Conservation (phyloP, 2,888 invertebrate genomes). For the Herminia tarsipennalis region DNA sequence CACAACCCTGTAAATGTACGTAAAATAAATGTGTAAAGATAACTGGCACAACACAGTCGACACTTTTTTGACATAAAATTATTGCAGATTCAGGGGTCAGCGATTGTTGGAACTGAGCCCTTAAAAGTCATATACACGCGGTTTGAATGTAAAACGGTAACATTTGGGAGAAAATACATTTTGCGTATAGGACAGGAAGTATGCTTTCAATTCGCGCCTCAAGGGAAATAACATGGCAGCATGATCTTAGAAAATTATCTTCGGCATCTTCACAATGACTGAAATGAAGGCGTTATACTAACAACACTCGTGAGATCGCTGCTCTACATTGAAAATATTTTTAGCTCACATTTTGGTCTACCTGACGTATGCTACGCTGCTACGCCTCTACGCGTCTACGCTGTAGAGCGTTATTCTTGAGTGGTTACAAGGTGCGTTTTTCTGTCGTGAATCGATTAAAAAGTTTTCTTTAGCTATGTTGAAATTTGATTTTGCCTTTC, state of each 20-base stretch:
- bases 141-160: slow-evolving; percentile 22
- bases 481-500: too few relatives aligned
- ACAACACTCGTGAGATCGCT: slow-evolving; percentile 28
- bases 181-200: slow-evolving; percentile 26
- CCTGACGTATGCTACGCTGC: too few relatives aligned
- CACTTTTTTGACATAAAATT: slow-evolving; percentile 16
- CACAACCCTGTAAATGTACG: not conserved
- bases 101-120: slow-evolving; percentile 11
- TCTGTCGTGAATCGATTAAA: too few relatives aligned
- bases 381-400: too few relatives aligned
- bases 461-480: too few relatives aligned
- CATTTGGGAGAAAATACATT: slow-evolving; percentile 8
- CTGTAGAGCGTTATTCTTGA: too few relatives aligned
- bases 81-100: slow-evolving; percentile 14
- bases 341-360: too few relatives aligned
- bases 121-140: slow-evolving; percentile 11
- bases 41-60: not conserved
- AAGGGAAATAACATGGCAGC: slow-evolving; percentile 53
- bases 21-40: slow-evolving; percentile 12
- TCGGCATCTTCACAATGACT: slow-evolving; percentile 28
- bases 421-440: too few relatives aligned
- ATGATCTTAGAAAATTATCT: slow-evolving; percentile 49
- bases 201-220: slow-evolving; percentile 50
- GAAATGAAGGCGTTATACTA: slow-evolving; percentile 24
- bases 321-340: slow-evolving; percentile 14